phyloP scores from a whole-genome alignment of 2,797 vertebrate species.

The Myotis findleyi region DNA sequence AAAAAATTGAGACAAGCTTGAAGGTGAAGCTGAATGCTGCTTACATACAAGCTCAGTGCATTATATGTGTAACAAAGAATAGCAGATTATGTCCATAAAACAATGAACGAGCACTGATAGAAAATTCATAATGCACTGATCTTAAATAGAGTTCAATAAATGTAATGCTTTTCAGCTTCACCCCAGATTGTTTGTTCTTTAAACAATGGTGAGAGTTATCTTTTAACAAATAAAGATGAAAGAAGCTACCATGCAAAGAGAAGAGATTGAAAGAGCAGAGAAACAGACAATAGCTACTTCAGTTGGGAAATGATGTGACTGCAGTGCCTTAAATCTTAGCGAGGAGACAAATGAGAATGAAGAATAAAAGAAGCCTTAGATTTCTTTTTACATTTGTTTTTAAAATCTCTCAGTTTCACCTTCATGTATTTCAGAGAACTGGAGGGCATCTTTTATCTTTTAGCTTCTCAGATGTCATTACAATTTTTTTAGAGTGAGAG shows the following conservation, averaged over 20 bases:
- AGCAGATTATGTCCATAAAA: background rate
- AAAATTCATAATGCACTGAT: conserved; percentile 52
- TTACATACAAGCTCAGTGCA: background rate
- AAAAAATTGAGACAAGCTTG: conserved; percentile 46
- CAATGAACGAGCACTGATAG: background rate
- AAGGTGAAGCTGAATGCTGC: conserved; percentile 12
- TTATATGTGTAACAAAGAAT: conserved; percentile 56
- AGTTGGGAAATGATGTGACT: background rate
- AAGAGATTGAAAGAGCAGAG: conserved; percentile 44
- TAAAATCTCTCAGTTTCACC: conserved; percentile 8
- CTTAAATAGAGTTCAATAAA: conserved; percentile 48
- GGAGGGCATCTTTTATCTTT: background rate
- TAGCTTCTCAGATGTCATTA: background rate
- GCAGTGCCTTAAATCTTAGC: conserved; percentile 31
- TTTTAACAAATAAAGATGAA: conserved; percentile 68
- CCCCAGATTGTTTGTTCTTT: conserved; percentile 56
- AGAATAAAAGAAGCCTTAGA: background rate
- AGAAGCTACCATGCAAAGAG: conserved; percentile 26
- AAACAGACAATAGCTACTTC: conserved; percentile 61
- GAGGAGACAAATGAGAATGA: background rate
- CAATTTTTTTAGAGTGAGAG: background rate
- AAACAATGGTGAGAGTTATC: conserved; percentile 61
- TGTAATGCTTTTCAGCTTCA: conserved; percentile 58
- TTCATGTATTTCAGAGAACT: background rate
- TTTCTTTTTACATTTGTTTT: conserved; percentile 50